Evolutionary conservation across 2,888 invertebrate species (phyloP).

Genomic region (Embidobia sp.): DNA sequence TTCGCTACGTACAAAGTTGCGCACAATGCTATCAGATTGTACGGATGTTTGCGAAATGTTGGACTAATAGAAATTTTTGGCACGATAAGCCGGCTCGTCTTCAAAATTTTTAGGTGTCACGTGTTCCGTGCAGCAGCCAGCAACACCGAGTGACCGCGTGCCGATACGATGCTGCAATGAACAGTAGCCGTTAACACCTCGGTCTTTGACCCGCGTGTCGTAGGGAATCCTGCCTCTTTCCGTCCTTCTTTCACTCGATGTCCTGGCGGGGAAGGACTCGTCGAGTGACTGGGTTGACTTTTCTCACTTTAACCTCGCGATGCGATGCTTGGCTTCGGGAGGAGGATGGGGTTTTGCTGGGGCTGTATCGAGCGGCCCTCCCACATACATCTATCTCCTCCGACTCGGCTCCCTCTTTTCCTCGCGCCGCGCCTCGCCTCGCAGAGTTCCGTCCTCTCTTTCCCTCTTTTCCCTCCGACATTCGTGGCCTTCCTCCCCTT

Average conservation of each 20-base stretch:
- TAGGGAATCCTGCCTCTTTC: conserved; percentile 66
- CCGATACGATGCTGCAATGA: conserved; percentile 32
- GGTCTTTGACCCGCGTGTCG: conserved; percentile 70
- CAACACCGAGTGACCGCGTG: conserved; percentile 17
- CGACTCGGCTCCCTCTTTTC: conserved; percentile 72
- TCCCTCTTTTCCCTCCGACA: conserved; percentile 79
- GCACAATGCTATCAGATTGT: conserved; percentile 47
- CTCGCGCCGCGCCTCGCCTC: conserved; percentile 65
- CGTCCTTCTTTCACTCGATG: conserved; percentile 68
- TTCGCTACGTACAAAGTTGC: conserved; percentile 43
- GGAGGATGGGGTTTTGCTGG: conserved; percentile 79
- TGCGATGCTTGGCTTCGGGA: conserved; percentile 80
- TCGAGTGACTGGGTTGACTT: conserved; percentile 80
- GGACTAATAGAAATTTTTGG: conserved; percentile 43
- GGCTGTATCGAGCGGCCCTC: conserved; percentile 81
- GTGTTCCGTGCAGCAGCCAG: conserved; percentile 15
- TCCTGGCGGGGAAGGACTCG: conserved; percentile 75
- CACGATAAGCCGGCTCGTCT: conserved; percentile 27
- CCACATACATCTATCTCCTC: conserved; percentile 82
- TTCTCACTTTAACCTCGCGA: conserved; percentile 81
- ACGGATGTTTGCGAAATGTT: conserved; percentile 31
- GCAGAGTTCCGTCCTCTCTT: conserved; percentile 70
- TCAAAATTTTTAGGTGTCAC: conserved; percentile 25
- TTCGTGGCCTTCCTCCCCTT: conserved; percentile 79
- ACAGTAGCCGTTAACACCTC: conserved; percentile 59